Evolutionary conservation across 1,140 invertebrate genomes (phyloP).

Genomic region (Cyrtorhinus lividipennis): DNA sequence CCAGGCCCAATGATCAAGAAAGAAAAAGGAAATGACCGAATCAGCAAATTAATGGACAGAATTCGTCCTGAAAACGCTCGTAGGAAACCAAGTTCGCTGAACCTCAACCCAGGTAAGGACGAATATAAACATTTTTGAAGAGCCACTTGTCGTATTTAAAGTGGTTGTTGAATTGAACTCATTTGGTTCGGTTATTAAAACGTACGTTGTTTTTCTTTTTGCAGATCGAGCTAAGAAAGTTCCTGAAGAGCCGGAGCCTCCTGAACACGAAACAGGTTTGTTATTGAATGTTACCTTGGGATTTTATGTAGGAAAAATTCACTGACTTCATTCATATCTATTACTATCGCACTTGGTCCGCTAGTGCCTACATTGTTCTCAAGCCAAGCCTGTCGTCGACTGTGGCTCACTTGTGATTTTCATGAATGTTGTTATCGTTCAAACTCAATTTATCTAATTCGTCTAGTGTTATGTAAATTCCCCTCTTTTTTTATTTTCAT

Average conservation of each 20-base stretch:
- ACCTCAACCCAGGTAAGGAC: slow-evolving; percentile 35
- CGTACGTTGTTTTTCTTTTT: neutral
- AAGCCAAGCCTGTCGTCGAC: too few species aligned
- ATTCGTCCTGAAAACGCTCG: slow-evolving; percentile 42
- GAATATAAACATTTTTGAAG: too few species aligned
- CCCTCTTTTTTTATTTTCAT: too few species aligned
- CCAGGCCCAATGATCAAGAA: slow-evolving; percentile 58
- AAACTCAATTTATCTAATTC: too few species aligned
- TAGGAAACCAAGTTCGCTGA: slow-evolving; percentile 35
- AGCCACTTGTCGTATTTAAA: too few species aligned
- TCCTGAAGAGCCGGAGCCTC: neutral
- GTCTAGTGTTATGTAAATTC: too few species aligned
- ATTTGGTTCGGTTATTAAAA: neutral
- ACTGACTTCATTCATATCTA: too few species aligned
- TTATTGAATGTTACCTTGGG: slow-evolving; percentile 5
- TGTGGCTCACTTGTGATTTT: too few species aligned
- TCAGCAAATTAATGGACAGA: slow-evolving; percentile 60
- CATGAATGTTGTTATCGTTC: too few species aligned
- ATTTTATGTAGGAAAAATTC: neutral
- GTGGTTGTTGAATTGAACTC: too few species aligned
- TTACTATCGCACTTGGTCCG: too few species aligned
- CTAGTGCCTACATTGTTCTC: too few species aligned
- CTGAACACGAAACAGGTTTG: slow-evolving; percentile 7
- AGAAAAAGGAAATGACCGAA: slow-evolving; percentile 46
- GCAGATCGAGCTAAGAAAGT: neutral